A percentile compares a stretch with the other conserved stretches of the same genome.
These are phyloP conservation scores for Thereuonema tuberculata DNA, from an alignment of 1,140 invertebrate genomes.

Conservation along the genomic window DNA sequence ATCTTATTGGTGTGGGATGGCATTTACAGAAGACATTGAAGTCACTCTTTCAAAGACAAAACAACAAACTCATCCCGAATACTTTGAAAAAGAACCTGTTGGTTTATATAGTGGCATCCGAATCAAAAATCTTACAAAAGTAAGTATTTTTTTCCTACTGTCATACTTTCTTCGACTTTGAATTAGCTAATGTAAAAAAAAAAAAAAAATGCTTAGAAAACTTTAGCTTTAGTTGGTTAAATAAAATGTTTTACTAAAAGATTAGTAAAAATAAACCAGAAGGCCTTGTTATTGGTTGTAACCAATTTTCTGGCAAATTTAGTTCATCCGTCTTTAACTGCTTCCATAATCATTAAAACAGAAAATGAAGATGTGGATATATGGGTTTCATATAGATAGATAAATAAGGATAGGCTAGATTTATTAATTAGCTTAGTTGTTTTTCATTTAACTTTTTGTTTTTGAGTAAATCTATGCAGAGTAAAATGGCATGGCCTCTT, in stretches of 20 bases:
- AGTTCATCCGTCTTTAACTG: background rate
- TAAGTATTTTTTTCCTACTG: slow-evolving; percentile 11
- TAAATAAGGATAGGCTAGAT: too few relatives aligned
- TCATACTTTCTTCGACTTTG: background rate
- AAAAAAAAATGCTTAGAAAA: background rate
- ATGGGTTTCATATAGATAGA: too few relatives aligned
- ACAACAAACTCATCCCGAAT: slow-evolving; percentile 18
- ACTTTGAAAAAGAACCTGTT: slow-evolving; percentile 43
- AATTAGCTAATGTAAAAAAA: background rate
- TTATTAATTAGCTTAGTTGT: too few relatives aligned
- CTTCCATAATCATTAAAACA: too few relatives aligned
- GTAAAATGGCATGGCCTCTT: too few relatives aligned
- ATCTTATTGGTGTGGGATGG: background rate
- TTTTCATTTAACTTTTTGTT: too few relatives aligned
- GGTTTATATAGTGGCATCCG: slow-evolving; percentile 43
- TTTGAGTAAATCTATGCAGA: too few relatives aligned
- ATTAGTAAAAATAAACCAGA: background rate
- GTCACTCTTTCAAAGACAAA: background rate
- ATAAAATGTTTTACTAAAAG: background rate
- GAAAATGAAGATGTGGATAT: too few relatives aligned
- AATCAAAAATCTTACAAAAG: slow-evolving; percentile 46
- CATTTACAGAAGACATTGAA: background rate
- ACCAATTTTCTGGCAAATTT: background rate
- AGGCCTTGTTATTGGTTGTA: background rate
- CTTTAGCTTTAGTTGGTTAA: background rate